Evolutionary conservation across 2,113 vertebrate species (phyloP).

Genomic region (Solea senegalensis): DNA sequence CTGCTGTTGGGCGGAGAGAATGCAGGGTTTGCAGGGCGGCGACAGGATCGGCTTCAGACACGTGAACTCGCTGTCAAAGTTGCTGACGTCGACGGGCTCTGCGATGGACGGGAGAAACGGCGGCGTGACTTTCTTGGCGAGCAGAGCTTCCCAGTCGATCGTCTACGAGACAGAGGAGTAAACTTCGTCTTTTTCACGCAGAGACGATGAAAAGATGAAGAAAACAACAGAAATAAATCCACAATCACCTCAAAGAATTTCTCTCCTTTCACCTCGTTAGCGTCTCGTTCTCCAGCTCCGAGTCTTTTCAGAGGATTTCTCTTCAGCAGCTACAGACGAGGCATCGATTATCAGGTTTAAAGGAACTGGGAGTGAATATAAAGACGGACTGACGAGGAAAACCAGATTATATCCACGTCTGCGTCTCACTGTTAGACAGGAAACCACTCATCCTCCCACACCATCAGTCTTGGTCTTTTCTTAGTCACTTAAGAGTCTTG

Average conservation of each 20-base stretch:
- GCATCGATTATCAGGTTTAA: background rate
- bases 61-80: constrained; percentile 93
- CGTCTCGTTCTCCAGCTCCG: constrained; percentile 88
- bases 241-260: constrained; percentile 88
- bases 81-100: constrained; percentile 84
- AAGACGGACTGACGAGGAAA: too few relatives aligned
- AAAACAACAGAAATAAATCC: background rate
- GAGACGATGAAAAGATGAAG: background rate
- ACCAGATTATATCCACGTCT: too few relatives aligned
- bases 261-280: constrained; percentile 91
- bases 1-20: constrained; percentile 84
- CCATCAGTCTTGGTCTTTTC: too few relatives aligned
- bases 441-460: too few relatives aligned
- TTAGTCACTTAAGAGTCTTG: too few relatives aligned
- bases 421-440: too few relatives aligned
- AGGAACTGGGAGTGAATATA: too few relatives aligned
- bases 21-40: constrained; percentile 76
- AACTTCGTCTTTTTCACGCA: background rate
- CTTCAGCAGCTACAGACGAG: constrained; percentile 85
- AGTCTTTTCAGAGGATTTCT: constrained; percentile 90
- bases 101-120: constrained; percentile 87
- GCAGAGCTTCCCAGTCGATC: constrained; percentile 89
- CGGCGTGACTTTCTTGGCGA: constrained; percentile 83
- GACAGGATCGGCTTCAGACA: constrained; percentile 86
- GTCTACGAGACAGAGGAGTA: constrained; percentile 72